Evolutionary conservation across 2,113 vertebrate species (phyloP), one percentile per base, ranked within the genome.

Genomic region (Erpornis zantholeuca): DNA sequence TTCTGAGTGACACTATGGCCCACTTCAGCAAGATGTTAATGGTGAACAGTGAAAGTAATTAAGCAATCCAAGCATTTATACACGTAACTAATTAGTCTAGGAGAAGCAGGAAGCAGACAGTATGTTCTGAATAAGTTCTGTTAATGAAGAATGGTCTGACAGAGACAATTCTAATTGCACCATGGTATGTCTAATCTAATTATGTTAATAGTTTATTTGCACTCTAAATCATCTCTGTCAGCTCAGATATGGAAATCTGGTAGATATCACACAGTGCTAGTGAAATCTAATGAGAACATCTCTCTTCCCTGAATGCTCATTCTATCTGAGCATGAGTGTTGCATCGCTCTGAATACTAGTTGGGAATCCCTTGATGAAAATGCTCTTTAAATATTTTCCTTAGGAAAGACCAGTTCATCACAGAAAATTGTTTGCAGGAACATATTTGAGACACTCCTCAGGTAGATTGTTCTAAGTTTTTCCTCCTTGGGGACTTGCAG

Each of bases 101-200:
- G 14, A 89, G 69, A 94, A 85, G 45, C 65, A 85, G 57, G 49
- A 94, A 95, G 57, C 70, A 88, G 63, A 85, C 70, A 45, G 61
- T 79, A 82, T 87, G 78, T 78, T 87, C 82, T 79, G 78, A 97
- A 82, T 44, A 82, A 84, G 73, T 82, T 91, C 35, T 82, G 8
- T 72, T 96, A 93, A 95, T 95, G 88, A 97, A 93, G 75, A 96
- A 96, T 90, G 38, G 72, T 73, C 92, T 94, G 88, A 94, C 72
- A 90, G 86, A 83, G 52, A 47, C 8, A 6, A 92, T 86, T 90
- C 52, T 96, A 88, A 90, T 93, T 96, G 76, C 85, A 84, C 71
- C 63, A 42, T 54, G 23, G 52, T 93, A 71, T 88, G 82, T 88
- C 92, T 96, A 93, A 92, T 93, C 86, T 93, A 88, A 94, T 94